Base-by-base conservation (phyloP, 2,888 invertebrate genomes). In the Suillia variegata region DNA sequence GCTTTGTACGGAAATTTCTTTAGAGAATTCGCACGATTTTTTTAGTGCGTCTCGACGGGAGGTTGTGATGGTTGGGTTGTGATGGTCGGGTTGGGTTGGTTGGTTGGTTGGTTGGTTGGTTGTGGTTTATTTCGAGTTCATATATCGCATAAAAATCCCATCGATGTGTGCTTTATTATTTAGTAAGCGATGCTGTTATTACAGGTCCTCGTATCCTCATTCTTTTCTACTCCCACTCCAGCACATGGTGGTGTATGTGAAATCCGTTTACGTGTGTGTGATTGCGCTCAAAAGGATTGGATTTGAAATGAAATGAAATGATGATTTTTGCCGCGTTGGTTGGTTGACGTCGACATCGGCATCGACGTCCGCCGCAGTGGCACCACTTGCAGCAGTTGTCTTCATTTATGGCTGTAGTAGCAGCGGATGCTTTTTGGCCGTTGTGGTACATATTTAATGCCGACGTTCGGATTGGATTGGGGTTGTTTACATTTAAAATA, bases 401-500 rank as follows among this genome's bases (percentile, higher is more conserved):
- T 42, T 33, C 52, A n/a, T 38, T 57, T 42, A 47, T 45, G 45
- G 18, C n/a, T 12, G n/a, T n/a, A n/a, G n/a, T n/a, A n/a, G 22
- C 34, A 73, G 65, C 69, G 71, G 67, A 71, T 73, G 74, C 66
- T 66, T 65, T 53, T 63, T 59, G 67, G 66, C 68, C 74, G 69
- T 74, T 70, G 69, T 62, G 73, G 59, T 74, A 74, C 75, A 75
- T 75, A 76, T 76, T 75, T 76, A 74, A 75, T 75, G 69, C 66
- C 22, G 62, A 59, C 15, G 38, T 15, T 22, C 54, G 24, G 24
- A 24, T 54, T 49, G 50, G 21, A 33, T 4, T 54, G 57, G 33
- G 53, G 33, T 60, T 65, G 64, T 65, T 62, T 62, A 65, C 64
- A 59, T 62, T 62, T 56, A 56, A 56, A 58, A 52, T 53, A 53